Evolutionary conservation across 2,113 vertebrate species (phyloP), one percentile per base, ranked within the genome.

Genomic region (Cranoglanis bouderius): DNA sequence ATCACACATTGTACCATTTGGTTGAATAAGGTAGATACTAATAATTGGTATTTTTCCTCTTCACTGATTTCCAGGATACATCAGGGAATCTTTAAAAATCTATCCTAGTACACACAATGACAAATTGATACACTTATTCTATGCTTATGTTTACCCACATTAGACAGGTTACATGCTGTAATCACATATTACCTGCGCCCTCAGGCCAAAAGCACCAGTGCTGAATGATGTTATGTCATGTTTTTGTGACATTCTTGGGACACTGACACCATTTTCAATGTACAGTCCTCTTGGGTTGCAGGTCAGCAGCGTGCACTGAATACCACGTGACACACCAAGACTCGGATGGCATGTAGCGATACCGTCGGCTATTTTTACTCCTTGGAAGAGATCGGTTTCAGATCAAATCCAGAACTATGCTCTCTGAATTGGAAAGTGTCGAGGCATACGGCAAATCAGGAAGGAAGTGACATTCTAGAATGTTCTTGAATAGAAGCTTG

Each of bases 191-290:
- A 75, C 78, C 35, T 75, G 67, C 63, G 67, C 49, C 75, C 65
- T 84, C 49, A 80, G 67, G 81, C 61, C 88, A 75, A 90, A 63
- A 61, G 88, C 84, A 78, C 88, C 59, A 40, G 88, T 19, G 51
- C 43, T 75, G 78, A 90, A 90, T 91, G 61, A 91, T 78, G 88
- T 86, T 65, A 82, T 91, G 90, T 89, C 91, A 90, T 92, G 91
- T 91, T 88, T 90, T 88, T 86, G 85, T 91, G 87, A 90, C 85
- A 87, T 86, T 89, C 82, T 70, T 74, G 38, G 63, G 89, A 87
- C 90, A 83, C 82, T 91, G 87, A 86, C 87, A 86, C 85, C 72
- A 91, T 91, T 90, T 82, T 84, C 81, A 77, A 51, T 86, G 85
- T 89, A 75, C 65, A 82, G 83, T 88, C 67, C 85, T 86, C 85